Evolutionary conservation across 2,113 vertebrate genomes (phyloP).

Genomic region (Symphodus melops): DNA sequence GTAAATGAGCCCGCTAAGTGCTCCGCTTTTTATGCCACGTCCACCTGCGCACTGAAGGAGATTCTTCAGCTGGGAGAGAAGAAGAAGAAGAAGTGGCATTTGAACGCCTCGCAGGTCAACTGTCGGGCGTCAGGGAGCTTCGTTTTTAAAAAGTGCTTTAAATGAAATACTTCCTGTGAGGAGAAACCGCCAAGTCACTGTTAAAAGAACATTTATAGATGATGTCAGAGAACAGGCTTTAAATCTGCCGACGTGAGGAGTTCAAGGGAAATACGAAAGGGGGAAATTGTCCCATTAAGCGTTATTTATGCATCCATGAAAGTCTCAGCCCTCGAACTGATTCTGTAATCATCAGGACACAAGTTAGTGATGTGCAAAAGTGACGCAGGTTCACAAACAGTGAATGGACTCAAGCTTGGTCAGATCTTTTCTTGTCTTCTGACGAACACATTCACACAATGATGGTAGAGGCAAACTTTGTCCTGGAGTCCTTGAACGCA

Average conservation of each 20-base stretch:
- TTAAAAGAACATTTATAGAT: not conserved
- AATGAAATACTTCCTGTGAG: too few relatives aligned
- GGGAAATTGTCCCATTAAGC: slow-evolving; percentile 4
- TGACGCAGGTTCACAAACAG: too few relatives aligned
- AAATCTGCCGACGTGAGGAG: not conserved
- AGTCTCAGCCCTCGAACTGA: too few relatives aligned
- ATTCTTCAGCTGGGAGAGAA: not conserved
- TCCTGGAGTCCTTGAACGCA: not conserved
- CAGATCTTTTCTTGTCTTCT: too few relatives aligned
- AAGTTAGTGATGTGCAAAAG: too few relatives aligned
- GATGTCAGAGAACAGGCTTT: not conserved
- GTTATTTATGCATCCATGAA: too few relatives aligned
- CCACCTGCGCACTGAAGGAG: not conserved
- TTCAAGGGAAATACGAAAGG: too few relatives aligned
- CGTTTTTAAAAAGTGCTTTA: not conserved
- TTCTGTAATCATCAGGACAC: too few relatives aligned
- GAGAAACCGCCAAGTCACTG: not conserved
- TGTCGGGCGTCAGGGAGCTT: not conserved
- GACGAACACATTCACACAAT: too few relatives aligned
- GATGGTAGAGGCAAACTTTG: too few relatives aligned
- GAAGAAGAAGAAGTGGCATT: slow-evolving; percentile 1
- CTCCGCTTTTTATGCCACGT: slow-evolving; percentile 8
- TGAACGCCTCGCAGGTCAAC: not conserved
- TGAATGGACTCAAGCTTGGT: too few relatives aligned
- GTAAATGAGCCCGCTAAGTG: slow-evolving; percentile 41